These are phyloP conservation scores for Odontamblyopus rebecca DNA, from an alignment of 2,797 vertebrate species.

Conservation along the genomic window DNA sequence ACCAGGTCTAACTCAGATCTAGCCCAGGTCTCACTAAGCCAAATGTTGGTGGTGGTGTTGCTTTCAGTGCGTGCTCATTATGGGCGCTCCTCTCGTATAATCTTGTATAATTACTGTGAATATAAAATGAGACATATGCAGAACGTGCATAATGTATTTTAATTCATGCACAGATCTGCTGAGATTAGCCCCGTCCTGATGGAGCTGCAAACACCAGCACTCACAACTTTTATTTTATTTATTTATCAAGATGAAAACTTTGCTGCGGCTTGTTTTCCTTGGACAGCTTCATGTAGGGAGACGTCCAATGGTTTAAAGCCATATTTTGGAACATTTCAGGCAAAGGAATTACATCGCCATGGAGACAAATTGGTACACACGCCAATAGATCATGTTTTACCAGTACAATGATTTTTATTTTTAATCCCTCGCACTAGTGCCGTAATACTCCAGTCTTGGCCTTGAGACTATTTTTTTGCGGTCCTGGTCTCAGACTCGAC, in stretches of 20 bases:
- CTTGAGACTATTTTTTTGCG: no score
- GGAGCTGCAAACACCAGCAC: not conserved
- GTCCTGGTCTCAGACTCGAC: no score
- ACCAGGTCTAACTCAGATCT: no score
- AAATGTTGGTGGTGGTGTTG: not conserved
- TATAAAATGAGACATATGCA: constrained; percentile 15
- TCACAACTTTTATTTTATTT: not conserved
- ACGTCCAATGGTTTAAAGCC: no score
- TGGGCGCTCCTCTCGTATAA: not conserved
- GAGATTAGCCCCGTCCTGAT: constrained; percentile 11
- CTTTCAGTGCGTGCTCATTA: constrained; percentile 2
- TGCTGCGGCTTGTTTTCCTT: not conserved
- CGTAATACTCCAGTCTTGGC: no score
- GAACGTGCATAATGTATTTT: constrained; percentile 29
- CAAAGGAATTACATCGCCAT: no score
- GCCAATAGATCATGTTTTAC: no score
- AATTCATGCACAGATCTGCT: constrained; percentile 16
- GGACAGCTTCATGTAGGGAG: no score
- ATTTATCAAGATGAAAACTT: not conserved
- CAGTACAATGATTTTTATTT: no score
- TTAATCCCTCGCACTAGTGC: no score
- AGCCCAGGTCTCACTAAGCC: not conserved
- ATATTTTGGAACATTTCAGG: no score
- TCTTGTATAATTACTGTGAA: constrained; percentile 7
- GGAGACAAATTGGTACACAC: no score